Evolutionary conservation across 1,140 invertebrate species (phyloP), one percentile per base, ranked within the genome.

Genomic region (Caerostris extrusa): DNA sequence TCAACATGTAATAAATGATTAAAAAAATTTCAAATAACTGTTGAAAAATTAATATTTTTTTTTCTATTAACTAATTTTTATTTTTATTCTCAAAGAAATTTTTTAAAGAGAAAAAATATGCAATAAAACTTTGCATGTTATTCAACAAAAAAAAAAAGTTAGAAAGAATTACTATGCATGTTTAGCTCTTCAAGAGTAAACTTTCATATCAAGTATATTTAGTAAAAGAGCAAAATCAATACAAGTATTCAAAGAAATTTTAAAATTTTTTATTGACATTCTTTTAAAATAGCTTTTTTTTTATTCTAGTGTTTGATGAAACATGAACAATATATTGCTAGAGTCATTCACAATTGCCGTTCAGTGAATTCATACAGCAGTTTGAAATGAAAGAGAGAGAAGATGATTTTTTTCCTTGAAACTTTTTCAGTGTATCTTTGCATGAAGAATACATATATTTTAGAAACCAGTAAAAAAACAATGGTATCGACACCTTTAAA

Each of bases 251-350:
- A 67, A 67, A 67, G 12, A 85, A 85, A 67, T 83, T 92, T 92
- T 67, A 83, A 92, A 92, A 67, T 56, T 87, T 83, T 93, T 93
- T 93, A 93, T 93, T 93, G 83, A 71, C 71, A 82, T 91, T 71
- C 61, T 77, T 93, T 34, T 93, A 93, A 93, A 93, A 93, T 93
- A 93, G 91, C 81, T 53, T 77, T 77, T 34, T n/a, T 90, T 91
- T 93, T 86, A 69, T 87, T 67, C 81, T 86, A 85, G 64, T 57
- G 67, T 93, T n/a, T 87, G 91, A 93, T 93, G 91, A 55, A 93
- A 86, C 82, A 87, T 83, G 61, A 86, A 83, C 60, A 92, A 92
- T 60, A 92, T 82, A 92, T 60, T 81, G 91, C 82, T 92, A 92
- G 67, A 91, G 57, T 91, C 82, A 87, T 93, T 87, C 91, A 93